Conservation (phyloP, 1,140 invertebrate species). For the Marisa cornuarietis region DNA sequence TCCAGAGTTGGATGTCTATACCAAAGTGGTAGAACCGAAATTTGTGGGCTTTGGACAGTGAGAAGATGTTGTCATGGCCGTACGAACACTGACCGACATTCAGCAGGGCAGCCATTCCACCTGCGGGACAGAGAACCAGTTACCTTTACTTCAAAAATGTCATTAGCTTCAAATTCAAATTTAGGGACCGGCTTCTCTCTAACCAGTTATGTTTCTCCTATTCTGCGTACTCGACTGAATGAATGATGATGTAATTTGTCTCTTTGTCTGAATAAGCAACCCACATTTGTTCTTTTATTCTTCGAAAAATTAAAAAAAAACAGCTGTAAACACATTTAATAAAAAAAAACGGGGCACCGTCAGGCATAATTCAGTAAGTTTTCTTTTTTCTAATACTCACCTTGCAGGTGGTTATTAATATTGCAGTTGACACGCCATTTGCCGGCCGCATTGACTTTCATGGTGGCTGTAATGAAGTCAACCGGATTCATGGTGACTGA, state of each 20-base stretch:
- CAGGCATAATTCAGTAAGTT: too few species aligned
- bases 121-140: constrained; percentile 21
- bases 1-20: constrained; percentile 54
- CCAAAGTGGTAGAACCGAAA: constrained; percentile 48
- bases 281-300: too few species aligned
- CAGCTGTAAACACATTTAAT: too few species aligned
- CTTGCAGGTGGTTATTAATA: constrained; percentile 9
- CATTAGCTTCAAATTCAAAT: too few species aligned
- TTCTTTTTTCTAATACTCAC: background rate
- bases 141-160: too few species aligned
- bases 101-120: constrained; percentile 47
- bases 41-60: background rate
- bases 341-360: too few species aligned
- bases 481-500: background rate
- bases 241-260: too few species aligned
- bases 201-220: too few species aligned
- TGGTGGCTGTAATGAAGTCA: constrained; percentile 9
- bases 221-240: too few species aligned
- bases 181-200: too few species aligned
- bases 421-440: background rate
- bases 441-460: background rate
- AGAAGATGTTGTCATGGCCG: background rate
- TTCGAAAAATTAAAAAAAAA: too few species aligned
- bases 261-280: too few species aligned
- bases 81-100: constrained; percentile 14